phyloP scores from a whole-genome alignment of 2,113 vertebrate species.

The Thomomys bottae region DNA sequence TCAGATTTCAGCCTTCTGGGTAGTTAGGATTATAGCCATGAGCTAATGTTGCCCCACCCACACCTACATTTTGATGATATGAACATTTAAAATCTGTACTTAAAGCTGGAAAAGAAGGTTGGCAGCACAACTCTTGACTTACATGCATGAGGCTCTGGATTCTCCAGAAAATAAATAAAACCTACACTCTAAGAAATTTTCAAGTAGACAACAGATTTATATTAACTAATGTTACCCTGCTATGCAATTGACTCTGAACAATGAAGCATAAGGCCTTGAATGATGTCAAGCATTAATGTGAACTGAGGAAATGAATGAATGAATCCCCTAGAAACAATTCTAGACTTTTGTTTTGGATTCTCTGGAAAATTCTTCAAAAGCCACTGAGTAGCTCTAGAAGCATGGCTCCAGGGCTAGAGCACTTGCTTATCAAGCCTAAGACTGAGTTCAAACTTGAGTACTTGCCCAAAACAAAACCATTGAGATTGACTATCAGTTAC shows the following conservation, averaged over 20 bases:
- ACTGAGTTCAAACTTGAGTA: no score
- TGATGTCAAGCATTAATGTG: background rate
- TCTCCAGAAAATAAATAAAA: background rate
- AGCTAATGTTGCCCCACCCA: no score
- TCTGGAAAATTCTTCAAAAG: constrained; percentile 1
- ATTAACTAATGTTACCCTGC: background rate
- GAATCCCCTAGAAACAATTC: background rate
- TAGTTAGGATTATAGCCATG: no score
- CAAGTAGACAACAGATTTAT: background rate
- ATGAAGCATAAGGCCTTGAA: background rate
- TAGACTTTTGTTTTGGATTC: background rate
- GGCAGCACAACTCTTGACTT: background rate
- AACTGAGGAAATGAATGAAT: background rate
- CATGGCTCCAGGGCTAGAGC: no score
- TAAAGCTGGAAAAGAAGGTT: background rate
- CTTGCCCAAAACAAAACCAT: no score
- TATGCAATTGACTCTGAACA: background rate
- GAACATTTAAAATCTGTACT: background rate
- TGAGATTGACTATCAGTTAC: background rate
- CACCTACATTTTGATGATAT: background rate
- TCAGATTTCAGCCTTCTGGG: no score
- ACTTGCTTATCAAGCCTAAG: no score
- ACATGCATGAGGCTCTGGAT: background rate
- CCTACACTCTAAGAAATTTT: background rate
- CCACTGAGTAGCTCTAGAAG: background rate